Percentiles rank a stretch among this genome's conserved stretches.
These are phyloP conservation scores for Cheirogaleus medius DNA, from an alignment of 2,113 vertebrate genomes.

Conservation along the genomic window DNA sequence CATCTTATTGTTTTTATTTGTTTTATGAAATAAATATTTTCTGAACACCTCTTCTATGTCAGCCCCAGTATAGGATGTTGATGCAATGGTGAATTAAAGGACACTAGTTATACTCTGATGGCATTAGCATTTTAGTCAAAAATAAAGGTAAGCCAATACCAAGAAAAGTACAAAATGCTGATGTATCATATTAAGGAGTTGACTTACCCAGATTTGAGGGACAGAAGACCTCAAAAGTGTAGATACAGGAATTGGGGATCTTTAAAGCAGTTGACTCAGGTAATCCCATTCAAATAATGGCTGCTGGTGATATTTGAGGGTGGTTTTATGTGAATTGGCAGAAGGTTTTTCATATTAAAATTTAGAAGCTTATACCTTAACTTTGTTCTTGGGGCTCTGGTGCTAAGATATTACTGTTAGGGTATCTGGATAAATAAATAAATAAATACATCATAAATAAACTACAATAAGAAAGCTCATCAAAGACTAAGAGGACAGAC, in stretches of 20 bases:
- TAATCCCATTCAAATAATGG: background rate
- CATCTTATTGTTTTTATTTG: background rate
- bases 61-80: background rate
- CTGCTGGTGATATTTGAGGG: background rate
- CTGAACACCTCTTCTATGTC: background rate
- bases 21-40: background rate
- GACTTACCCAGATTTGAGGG: background rate
- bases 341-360: slow-evolving; percentile 13
- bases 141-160: background rate
- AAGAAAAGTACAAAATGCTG: background rate
- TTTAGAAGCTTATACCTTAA: background rate
- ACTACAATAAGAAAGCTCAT: background rate
- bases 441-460: background rate
- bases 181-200: background rate
- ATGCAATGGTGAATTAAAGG: background rate
- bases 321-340: background rate
- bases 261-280: background rate
- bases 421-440: background rate
- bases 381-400: background rate
- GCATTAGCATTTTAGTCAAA: background rate
- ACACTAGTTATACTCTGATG: background rate
- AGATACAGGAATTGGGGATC: background rate
- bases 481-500: background rate
- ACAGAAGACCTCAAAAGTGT: background rate
- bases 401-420: background rate